Evolutionary conservation across 2,888 invertebrate species (phyloP), one percentile per base, ranked within the genome.

Genomic region (Drosophila vallismaia): DNA sequence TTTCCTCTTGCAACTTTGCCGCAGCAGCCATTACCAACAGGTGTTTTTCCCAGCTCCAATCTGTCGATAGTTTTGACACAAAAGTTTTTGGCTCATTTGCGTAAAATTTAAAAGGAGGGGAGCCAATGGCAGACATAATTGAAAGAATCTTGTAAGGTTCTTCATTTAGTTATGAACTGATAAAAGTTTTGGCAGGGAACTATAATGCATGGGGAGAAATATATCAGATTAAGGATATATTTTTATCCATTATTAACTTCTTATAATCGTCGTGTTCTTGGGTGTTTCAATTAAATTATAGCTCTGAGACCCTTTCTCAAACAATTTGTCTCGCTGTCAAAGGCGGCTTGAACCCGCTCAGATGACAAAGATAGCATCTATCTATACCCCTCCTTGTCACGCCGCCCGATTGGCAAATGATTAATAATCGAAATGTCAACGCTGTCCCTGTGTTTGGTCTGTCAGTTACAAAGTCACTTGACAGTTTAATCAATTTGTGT

Each of bases 371-470:
- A 74, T 66, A 74, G 51, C 36, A 14, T 33, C 26, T 26, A 42
- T 31, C 19, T 59, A 45, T 70, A n/a, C 56, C 29, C 29, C 44
- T 42, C 46, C 40, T 9, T 38, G 38, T 7, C n/a, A n/a, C 28
- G 8, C 28, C 42, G 8, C 28, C 42, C 49, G 53, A 83, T 82
- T 71, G 86, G 81, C 76, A 71, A 63, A 77, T 87, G 88, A 84
- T 84, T 84, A 84, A 84, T 87, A 87, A 84, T 84, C 88, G 86
- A 87, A 84, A 76, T 77, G 84, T 82, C 88, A 86, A 71, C 78
- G 74, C 44, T 75, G 81, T 8, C 63, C 63, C 28, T 62, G 42
- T 71, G 70, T 62, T 54, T 53, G 33, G 64, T 66, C 64, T 62
- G 44, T 87, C 88, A 79, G 80, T 62, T 75, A 75, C 76, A 88